These are phyloP conservation scores for Mactromeris polynyma DNA, from an alignment of 2,888 invertebrate genomes.

Conservation along the genomic window DNA sequence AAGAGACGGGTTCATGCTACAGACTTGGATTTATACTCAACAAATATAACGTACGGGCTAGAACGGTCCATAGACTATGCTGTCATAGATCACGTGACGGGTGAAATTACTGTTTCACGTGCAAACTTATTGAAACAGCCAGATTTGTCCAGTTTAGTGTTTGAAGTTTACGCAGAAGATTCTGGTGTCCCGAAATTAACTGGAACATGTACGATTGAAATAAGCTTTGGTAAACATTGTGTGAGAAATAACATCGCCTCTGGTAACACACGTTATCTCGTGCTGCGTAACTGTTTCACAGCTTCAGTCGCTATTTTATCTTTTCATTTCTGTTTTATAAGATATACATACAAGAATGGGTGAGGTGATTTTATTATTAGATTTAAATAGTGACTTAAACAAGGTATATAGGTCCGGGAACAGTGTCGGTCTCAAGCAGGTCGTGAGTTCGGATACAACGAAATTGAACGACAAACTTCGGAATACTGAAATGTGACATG, in stretches of 20 bases:
- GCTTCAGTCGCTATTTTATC: background rate
- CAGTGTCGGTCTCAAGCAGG: too few relatives aligned
- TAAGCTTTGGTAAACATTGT: background rate
- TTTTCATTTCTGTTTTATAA: background rate
- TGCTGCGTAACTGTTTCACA: background rate
- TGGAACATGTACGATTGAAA: background rate
- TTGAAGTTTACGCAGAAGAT: background rate
- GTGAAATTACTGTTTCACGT: background rate
- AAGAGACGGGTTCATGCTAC: background rate
- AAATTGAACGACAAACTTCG: too few relatives aligned
- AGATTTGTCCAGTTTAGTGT: background rate
- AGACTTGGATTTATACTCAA: conserved; percentile 10
- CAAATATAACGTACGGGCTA: background rate
- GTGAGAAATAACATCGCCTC: background rate
- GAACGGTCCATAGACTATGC: background rate
- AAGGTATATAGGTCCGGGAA: too few relatives aligned
- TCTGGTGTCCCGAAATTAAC: background rate
- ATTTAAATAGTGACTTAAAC: too few relatives aligned
- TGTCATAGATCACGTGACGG: background rate
- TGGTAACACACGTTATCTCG: background rate
- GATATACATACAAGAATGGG: background rate
- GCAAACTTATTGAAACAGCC: background rate
- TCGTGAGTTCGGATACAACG: too few relatives aligned
- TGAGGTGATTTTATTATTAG: too few relatives aligned
- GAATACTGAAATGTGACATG: too few relatives aligned